Evolutionary conservation across 2,888 invertebrate genomes (phyloP).

Genomic region (Sinopyrophorus schimmeli): DNA sequence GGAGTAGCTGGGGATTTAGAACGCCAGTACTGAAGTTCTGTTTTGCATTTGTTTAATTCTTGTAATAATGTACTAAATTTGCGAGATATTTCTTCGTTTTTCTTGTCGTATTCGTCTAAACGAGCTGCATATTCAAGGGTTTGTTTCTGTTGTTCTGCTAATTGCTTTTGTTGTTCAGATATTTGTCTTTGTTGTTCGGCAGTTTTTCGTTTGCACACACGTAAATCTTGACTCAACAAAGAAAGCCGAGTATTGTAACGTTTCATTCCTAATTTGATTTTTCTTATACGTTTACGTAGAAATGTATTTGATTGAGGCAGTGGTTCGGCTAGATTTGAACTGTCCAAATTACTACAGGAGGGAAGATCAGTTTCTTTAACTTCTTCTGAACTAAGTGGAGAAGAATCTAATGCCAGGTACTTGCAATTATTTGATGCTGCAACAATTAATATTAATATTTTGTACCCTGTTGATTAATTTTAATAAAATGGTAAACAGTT

Average conservation of each 20-base stretch:
- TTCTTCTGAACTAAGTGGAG: conserved; percentile 62
- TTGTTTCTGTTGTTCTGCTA: conserved; percentile 75
- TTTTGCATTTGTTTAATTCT: conserved; percentile 90
- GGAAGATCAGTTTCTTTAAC: conserved; percentile 56
- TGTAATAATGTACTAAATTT: conserved; percentile 86
- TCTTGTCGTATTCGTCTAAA: conserved; percentile 88
- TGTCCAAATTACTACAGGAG: conserved; percentile 57
- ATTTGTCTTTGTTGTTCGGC: conserved; percentile 85
- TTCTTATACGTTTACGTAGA: conserved; percentile 80
- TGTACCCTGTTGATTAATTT: no score
- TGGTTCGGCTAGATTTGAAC: conserved; percentile 58
- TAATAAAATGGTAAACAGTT: no score
- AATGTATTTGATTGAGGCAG: conserved; percentile 86
- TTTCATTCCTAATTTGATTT: conserved; percentile 89
- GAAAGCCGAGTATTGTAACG: conserved; percentile 83
- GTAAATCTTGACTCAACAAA: conserved; percentile 75
- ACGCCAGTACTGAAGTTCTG: conserved; percentile 88
- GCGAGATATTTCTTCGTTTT: conserved; percentile 85
- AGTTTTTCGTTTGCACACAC: conserved; percentile 79
- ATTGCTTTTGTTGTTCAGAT: conserved; percentile 72
- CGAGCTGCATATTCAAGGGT: conserved; percentile 79
- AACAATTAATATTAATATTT: no score
- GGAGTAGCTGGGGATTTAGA: conserved; percentile 81
- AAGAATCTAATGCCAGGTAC: conserved; percentile 63
- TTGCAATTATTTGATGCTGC: conserved; percentile 63